Evolutionary conservation across 2,888 invertebrate genomes (phyloP), one percentile per base, ranked within the genome.

Genomic region (Lasioglossum calceatum): DNA sequence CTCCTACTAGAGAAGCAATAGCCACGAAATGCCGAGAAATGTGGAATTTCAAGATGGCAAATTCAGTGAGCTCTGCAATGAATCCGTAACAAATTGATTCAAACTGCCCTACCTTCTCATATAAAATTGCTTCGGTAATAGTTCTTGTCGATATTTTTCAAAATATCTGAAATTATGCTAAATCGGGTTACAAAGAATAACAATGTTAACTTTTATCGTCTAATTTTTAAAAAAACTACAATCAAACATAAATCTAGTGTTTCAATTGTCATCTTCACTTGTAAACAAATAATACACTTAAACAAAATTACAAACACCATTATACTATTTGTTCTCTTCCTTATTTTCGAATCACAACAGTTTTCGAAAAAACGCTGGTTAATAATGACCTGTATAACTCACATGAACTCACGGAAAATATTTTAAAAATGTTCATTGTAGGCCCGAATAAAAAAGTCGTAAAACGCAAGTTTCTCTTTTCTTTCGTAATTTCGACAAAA

Each of bases 51-150:
- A 73, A 50, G 44, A 14, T 72, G 27, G 39, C n/a, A 44, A 44
- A 72, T 44, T 72, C 27, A 32, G 27, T 19, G 27, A 27, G n/a
- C 39, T 14, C 4, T n/a, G 12, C 23, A 12, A 71, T 23, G 67
- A 67, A 67, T 67, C 67, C 42, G 12, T 71, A 71, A 42, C 42
- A 71, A 39, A 71, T 42, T 39, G 71, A 71, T 71, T n/a, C 71
- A 4, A 14, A 71, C n/a, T 71, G n/a, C 1, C 4, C 4, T 39
- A n/a, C 16, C 19, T 19, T 39, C 19, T 67, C 36, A 39, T 23
- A 67, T 36, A 19, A 36, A 67, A 39, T 36, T 64, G 7, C 16
- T 16, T 16, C 16, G 10, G 32, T 64, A 64, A 27, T 8, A 23
- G 36, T 36, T 19, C 19, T 0, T 7, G 32, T 32, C 5, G 16